phyloP scores from a whole-genome alignment of 2,797 vertebrate genomes.

The Paedocypris micromegethes region DNA sequence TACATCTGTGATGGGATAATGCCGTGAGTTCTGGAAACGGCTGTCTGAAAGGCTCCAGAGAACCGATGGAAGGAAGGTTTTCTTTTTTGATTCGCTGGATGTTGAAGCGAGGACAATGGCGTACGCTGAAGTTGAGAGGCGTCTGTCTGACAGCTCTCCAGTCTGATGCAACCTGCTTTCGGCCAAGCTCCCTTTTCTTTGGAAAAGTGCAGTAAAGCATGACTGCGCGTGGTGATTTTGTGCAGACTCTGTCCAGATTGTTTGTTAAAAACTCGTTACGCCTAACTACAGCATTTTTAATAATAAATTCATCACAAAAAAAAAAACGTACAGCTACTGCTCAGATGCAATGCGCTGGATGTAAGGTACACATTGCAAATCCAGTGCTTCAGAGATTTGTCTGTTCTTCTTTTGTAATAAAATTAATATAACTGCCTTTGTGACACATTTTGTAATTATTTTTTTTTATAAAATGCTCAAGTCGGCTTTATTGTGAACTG shows the following conservation, averaged over 20 bases:
- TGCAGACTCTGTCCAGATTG: conserved; percentile 6
- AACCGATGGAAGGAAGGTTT: conserved; percentile 7
- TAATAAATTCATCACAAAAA: too few relatives aligned
- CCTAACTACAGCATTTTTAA: too few relatives aligned
- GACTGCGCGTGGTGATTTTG: conserved; percentile 1
- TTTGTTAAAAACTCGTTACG: background rate
- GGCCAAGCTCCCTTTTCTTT: conserved; percentile 11
- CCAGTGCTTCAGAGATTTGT: too few relatives aligned
- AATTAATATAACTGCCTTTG: too few relatives aligned
- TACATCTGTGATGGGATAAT: background rate
- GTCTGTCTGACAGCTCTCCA: conserved; percentile 8
- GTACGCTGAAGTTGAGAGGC: conserved; percentile 16
- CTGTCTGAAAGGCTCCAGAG: background rate
- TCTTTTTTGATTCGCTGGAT: conserved; percentile 21
- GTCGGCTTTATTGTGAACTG: too few relatives aligned
- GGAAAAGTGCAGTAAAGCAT: conserved; percentile 29
- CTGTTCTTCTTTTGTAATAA: too few relatives aligned
- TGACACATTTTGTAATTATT: too few relatives aligned
- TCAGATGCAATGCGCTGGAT: too few relatives aligned
- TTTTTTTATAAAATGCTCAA: too few relatives aligned
- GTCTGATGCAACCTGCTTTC: conserved; percentile 10
- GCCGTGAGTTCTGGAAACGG: conserved; percentile 7
- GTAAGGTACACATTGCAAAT: too few relatives aligned
- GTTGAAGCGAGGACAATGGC: conserved; percentile 17
- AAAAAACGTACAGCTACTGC: too few relatives aligned